phyloP scores from a whole-genome alignment of 1,140 invertebrate genomes.

The Paracyclopina nana region DNA sequence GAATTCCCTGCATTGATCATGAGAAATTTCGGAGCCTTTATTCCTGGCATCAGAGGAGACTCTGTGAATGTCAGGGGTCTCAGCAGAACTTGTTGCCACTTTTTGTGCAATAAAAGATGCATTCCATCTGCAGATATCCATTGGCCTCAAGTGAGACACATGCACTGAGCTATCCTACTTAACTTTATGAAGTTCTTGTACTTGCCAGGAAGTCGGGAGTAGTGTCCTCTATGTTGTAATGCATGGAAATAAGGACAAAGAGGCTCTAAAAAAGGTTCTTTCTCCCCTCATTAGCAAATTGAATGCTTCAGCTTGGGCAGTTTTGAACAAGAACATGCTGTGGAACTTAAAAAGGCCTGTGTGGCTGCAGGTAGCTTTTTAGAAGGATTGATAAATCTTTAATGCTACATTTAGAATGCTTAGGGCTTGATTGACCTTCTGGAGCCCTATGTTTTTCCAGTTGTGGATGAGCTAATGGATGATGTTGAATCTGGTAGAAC shows the following conservation, averaged over 20 bases:
- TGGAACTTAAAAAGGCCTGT: constrained; percentile 11
- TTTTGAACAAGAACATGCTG: background rate
- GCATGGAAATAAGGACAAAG: constrained; percentile 6
- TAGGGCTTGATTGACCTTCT: constrained; percentile 5
- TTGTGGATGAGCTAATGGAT: constrained; percentile 12
- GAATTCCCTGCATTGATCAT: background rate
- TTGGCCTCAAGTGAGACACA: background rate
- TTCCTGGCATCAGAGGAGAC: background rate
- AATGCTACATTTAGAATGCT: background rate
- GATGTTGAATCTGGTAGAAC: constrained; percentile 10
- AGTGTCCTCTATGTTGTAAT: constrained; percentile 8
- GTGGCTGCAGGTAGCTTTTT: constrained; percentile 9
- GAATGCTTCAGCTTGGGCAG: background rate
- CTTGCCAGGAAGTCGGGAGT: background rate
- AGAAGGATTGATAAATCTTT: background rate
- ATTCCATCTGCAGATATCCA: background rate
- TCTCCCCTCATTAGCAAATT: background rate
- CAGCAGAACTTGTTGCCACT: background rate
- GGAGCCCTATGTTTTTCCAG: constrained; percentile 6
- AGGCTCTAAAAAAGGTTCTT: background rate
- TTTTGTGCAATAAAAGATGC: constrained; percentile 5
- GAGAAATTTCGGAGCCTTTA: constrained; percentile 3
- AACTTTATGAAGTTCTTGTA: no score
- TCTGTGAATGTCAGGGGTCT: background rate
- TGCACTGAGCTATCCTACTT: background rate